These are phyloP conservation scores for Neogale vison DNA, from an alignment of 2,113 vertebrate species.

Conservation along the genomic window DNA sequence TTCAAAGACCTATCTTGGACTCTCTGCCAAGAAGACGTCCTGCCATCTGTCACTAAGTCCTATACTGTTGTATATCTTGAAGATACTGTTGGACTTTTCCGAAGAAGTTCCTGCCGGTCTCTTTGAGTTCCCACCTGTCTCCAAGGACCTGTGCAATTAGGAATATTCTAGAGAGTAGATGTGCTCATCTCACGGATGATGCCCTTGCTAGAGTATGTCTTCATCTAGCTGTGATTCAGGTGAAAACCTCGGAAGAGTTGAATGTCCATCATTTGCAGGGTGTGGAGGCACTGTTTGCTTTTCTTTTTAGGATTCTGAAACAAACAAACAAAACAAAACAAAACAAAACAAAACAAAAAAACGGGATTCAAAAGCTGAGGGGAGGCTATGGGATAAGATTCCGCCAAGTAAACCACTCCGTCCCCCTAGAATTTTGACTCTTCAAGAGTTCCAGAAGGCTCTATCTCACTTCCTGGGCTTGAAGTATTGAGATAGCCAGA, in stretches of 20 bases:
- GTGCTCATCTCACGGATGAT: background rate
- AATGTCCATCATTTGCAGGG: conserved; percentile 67
- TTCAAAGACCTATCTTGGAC: background rate
- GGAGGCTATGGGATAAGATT: background rate
- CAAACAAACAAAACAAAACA: background rate
- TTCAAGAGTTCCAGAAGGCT: conserved; percentile 76
- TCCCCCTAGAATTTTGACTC: conserved; percentile 43
- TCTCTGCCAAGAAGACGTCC: background rate
- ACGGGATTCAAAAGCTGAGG: background rate
- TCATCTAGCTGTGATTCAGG: conserved; percentile 51
- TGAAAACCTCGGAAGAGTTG: conserved; percentile 68
- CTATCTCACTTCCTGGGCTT: conserved; percentile 67
- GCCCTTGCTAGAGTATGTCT: too few relatives aligned
- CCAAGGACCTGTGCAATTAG: background rate
- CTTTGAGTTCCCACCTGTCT: background rate
- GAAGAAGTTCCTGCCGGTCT: background rate
- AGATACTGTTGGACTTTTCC: background rate
- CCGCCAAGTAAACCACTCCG: background rate
- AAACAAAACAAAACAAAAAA: background rate
- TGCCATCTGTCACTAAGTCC: background rate
- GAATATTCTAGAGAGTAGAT: background rate
- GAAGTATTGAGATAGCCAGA: background rate
- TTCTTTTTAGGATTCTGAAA: background rate
- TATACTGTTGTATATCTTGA: background rate
- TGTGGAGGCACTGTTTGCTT: conserved; percentile 73